These are phyloP conservation scores for Dugesia japonica DNA, from an alignment of 2,888 invertebrate species.

Conservation along the genomic window DNA sequence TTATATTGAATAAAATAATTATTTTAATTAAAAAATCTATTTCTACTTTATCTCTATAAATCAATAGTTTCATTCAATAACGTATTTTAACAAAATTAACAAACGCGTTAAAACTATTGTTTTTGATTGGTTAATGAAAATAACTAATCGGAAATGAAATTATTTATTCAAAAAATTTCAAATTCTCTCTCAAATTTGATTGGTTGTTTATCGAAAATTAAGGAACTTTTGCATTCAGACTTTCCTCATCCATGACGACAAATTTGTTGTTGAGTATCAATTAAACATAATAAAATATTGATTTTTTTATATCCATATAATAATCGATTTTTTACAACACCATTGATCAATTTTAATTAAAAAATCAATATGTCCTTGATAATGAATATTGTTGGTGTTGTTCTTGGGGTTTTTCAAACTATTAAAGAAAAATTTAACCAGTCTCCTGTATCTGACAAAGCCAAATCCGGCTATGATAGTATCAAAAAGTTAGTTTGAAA, in stretches of 20 bases:
- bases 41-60: neutral
- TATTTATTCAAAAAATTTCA: slow-evolving; percentile 11
- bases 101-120: neutral
- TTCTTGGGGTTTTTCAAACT: neutral
- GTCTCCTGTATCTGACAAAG: slow-evolving; percentile 1
- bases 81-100: neutral
- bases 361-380: neutral
- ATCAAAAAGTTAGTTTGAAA: neutral
- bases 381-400: neutral
- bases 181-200: neutral
- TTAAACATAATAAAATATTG: slow-evolving; percentile 20
- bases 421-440: slow-evolving; percentile 2
- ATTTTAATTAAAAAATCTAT: neutral
- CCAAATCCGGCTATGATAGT: slow-evolving; percentile 1
- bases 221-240: slow-evolving; percentile 20
- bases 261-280: slow-evolving; percentile 4
- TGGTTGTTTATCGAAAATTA: neutral
- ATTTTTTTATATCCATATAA: neutral
- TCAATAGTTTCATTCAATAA: neutral
- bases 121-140: neutral
- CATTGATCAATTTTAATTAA: neutral
- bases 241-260: slow-evolving; percentile 11
- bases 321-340: neutral
- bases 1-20: no score
- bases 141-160: slow-evolving; percentile 3